Percentiles rank a stretch among this genome's conserved stretches.
These are phyloP conservation scores for Psilanteris sp. DNA, from an alignment of 1,140 invertebrate species.

Conservation along the genomic window DNA sequence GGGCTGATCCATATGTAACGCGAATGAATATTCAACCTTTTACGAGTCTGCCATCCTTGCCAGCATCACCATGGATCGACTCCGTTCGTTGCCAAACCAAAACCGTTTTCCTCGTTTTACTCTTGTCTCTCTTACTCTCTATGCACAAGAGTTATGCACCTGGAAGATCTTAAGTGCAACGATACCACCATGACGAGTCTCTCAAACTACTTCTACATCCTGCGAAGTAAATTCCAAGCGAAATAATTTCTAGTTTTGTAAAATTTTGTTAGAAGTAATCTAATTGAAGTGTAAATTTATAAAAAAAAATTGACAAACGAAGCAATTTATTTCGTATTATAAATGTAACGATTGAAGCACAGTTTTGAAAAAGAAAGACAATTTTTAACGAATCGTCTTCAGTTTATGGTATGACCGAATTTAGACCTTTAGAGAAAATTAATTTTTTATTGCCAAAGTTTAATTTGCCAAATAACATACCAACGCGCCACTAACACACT, in stretches of 20 bases:
- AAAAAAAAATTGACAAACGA: no score
- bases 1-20: constrained; percentile 79
- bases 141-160: constrained; percentile 40
- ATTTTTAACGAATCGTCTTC: no score
- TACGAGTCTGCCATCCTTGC: constrained; percentile 47
- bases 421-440: not conserved
- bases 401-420: no score
- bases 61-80: constrained; percentile 42
- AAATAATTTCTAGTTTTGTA: constrained; percentile 34
- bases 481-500: not conserved
- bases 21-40: constrained; percentile 79
- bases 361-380: no score
- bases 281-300: no score
- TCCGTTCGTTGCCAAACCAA: constrained; percentile 53
- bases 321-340: no score
- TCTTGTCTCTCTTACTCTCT: constrained; percentile 5
- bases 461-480: not conserved
- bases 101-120: constrained; percentile 40
- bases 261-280: no score
- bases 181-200: constrained; percentile 48
- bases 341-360: no score
- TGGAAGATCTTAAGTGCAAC: constrained; percentile 59
- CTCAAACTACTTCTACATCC: constrained; percentile 45
- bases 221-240: constrained; percentile 35
- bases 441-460: not conserved